These are phyloP conservation scores for Pangasius sanitwongsei DNA, from an alignment of 2,797 vertebrate genomes.

Conservation along the genomic window DNA sequence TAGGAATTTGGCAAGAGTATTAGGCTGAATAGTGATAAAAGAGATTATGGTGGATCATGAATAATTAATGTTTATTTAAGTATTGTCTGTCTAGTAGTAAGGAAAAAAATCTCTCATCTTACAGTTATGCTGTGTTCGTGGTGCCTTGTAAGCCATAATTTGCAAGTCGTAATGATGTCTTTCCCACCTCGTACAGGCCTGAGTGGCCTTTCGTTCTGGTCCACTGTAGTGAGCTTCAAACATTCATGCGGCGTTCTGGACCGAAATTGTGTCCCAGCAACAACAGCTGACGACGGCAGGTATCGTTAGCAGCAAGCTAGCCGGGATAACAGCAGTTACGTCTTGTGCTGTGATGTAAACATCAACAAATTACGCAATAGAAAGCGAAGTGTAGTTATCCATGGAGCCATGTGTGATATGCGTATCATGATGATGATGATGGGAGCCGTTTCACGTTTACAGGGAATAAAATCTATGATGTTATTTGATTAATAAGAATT, in stretches of 20 bases:
- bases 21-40: not conserved
- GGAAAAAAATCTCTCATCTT: not conserved
- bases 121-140: not conserved
- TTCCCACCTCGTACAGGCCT: not conserved
- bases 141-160: not conserved
- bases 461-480: not conserved
- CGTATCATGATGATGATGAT: not conserved
- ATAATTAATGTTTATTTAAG: conserved; percentile 10
- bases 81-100: not conserved
- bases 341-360: no score
- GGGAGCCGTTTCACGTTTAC: not conserved
- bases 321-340: no score
- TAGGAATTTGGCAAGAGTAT: not conserved
- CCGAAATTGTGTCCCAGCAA: no score
- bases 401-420: not conserved
- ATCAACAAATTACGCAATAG: no score
- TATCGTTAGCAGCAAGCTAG: no score
- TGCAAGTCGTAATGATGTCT: not conserved
- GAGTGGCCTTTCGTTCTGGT: not conserved
- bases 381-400: not conserved
- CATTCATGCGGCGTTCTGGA: no score
- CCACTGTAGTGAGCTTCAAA: not conserved
- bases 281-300: no score
- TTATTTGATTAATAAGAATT: not conserved
- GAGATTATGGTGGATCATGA: not conserved